Base-by-base conservation (phyloP, 2,888 invertebrate species). In the Creontiades dilutus region DNA sequence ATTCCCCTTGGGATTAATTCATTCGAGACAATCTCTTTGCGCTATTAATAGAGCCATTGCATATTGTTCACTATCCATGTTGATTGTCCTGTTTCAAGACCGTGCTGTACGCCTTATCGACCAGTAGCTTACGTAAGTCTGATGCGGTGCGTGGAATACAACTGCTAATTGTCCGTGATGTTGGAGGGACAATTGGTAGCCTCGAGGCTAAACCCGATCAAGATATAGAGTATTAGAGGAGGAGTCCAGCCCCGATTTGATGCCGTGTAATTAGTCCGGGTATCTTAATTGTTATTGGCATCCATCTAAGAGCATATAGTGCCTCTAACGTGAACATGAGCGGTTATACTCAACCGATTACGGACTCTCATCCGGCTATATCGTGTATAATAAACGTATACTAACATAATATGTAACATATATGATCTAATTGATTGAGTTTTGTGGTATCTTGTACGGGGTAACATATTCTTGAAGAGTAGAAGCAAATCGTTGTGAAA, bases 201-300 rank as follows among this genome's bases (percentile, higher is more conserved):
- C 82, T 48, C 48, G 82, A 82, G 82, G 82, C 23, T 16, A 23
- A n/a, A n/a, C 13, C 82, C 19, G 82, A 82, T 82, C 82, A 82
- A 82, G 82, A 82, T 82, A 82, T 52, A 82, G 47, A 16, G 82
- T 48, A 23, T 82, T 82, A 82, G 19, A 82, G 82, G 47, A 46
- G 52, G 46, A 47, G 82, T 82, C 82, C 82, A 46, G 86, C 86
- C 19, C 52, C 68, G 86, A 86, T 86, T 75, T 75, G 86, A 55
- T 47, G 55, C 75, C 75, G 75, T 75, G 86, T 75, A 86, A 86
- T 86, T 86, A 86, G 86, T 14, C 28, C 86, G 55, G 75, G 75
- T 86, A 86, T 86, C 86, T 86, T 86, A 86, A 86, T 86, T 86
- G 86, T 86, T 86, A 86, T 86, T 86, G 75, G 86, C 47, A 48